Conservation (phyloP, 2,113 vertebrate genomes). For the Accipiter virgatus region DNA sequence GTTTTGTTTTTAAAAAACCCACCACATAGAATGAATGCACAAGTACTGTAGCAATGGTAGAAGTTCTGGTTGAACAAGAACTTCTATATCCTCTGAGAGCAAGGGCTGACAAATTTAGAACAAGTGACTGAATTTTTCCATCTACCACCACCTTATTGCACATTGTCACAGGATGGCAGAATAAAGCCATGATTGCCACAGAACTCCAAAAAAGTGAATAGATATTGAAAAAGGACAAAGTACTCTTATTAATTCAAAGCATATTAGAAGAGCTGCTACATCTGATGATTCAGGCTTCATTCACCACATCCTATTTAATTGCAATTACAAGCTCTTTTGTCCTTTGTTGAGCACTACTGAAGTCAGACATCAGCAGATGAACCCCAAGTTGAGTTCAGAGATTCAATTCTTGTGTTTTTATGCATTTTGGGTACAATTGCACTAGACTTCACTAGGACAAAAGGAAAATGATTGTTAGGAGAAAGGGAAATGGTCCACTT, state of each 20-base stretch:
- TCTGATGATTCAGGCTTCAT: background rate
- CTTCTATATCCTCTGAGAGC: background rate
- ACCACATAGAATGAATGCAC: background rate
- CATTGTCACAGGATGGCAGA: background rate
- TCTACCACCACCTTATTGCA: background rate
- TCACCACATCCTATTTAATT: background rate
- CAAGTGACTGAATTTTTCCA: background rate
- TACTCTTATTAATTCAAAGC: background rate
- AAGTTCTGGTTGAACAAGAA: background rate
- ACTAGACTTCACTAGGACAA: background rate
- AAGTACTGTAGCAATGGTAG: background rate
- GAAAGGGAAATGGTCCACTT: background rate
- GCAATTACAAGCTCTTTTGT: background rate
- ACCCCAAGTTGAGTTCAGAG: background rate
- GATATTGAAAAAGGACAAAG: background rate
- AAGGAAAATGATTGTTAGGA: background rate
- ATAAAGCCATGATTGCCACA: background rate
- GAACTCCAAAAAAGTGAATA: background rate
- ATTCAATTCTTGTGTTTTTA: background rate
- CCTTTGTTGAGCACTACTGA: background rate
- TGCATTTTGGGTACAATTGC: background rate
- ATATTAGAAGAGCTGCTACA: background rate
- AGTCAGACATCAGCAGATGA: background rate
- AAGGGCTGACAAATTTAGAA: background rate
- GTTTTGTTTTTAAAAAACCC: background rate